Percentiles rank a stretch among this genome's conserved stretches.
phyloP scores from a whole-genome alignment of 1,140 invertebrate genomes.

The Hesperophylax magnus region DNA sequence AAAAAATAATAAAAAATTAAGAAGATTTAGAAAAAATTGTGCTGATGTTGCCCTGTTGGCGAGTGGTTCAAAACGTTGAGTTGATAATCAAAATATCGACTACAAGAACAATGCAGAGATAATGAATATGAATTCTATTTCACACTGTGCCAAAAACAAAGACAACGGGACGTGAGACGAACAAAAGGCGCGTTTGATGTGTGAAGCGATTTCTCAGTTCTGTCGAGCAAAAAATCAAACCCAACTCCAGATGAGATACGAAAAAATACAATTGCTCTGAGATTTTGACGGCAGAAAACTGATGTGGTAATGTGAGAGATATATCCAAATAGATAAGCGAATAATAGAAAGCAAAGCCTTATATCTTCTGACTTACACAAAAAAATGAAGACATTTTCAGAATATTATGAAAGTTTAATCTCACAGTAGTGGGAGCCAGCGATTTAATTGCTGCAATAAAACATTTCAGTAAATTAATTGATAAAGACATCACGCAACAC shows the following conservation, averaged over 20 bases:
- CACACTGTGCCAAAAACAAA: slow-evolving; percentile 2
- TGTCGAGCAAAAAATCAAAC: slow-evolving; percentile 10
- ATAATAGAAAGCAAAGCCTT: background rate
- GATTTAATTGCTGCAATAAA: no score
- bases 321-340: background rate
- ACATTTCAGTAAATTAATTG: no score
- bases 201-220: slow-evolving; percentile 24
- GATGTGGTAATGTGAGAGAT: background rate
- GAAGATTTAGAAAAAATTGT: no score
- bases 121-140: background rate
- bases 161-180: background rate
- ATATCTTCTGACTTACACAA: no score
- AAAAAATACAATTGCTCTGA: slow-evolving; percentile 10
- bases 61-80: no score
- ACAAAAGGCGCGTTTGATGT: slow-evolving; percentile 26
- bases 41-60: no score
- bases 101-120: background rate
- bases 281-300: slow-evolving; percentile 22
- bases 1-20: no score
- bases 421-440: no score
- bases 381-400: no score
- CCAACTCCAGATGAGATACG: background rate
- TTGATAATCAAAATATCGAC: background rate
- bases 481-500: no score
- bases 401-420: no score